These are phyloP conservation scores for Edolisoma coerulescens DNA, from an alignment of 2,113 vertebrate genomes.

Conservation along the genomic window DNA sequence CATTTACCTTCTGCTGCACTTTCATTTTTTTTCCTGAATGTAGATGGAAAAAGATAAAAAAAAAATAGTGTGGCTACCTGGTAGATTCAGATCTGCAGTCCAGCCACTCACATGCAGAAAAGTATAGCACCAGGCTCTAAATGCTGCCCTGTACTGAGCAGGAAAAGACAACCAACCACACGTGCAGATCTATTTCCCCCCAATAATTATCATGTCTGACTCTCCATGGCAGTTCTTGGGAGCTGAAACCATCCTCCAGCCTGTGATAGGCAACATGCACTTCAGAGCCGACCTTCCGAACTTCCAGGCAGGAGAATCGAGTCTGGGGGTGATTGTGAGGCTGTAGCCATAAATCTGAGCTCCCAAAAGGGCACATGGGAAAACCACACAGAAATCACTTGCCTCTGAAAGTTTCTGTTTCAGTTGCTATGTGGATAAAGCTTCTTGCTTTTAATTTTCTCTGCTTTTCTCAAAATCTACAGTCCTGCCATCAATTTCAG, in stretches of 20 bases:
- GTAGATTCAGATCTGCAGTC: not conserved
- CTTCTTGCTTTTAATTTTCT: not conserved
- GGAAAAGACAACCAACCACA: not conserved
- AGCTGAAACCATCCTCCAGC: not conserved
- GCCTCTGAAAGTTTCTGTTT: not conserved
- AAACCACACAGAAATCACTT: not conserved
- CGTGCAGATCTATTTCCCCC: not conserved
- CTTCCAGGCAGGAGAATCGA: not conserved
- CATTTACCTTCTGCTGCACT: not conserved
- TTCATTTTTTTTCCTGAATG: not conserved
- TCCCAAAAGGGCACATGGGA: not conserved
- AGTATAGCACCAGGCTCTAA: not conserved
- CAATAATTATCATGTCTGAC: not conserved
- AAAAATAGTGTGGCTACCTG: not conserved
- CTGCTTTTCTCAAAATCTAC: not conserved
- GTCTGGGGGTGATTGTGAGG: not conserved
- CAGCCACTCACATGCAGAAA: not conserved
- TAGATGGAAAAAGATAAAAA: not conserved
- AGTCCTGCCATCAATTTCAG: not conserved
- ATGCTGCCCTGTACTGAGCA: not conserved
- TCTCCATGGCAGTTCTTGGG: not conserved
- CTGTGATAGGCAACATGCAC: not conserved
- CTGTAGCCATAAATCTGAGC: not conserved
- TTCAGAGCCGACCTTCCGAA: not conserved
- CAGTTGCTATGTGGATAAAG: not conserved